These are phyloP conservation scores for Paramormyrops hopkinsi DNA, from an alignment of 2,797 vertebrate species.

Conservation along the genomic window DNA sequence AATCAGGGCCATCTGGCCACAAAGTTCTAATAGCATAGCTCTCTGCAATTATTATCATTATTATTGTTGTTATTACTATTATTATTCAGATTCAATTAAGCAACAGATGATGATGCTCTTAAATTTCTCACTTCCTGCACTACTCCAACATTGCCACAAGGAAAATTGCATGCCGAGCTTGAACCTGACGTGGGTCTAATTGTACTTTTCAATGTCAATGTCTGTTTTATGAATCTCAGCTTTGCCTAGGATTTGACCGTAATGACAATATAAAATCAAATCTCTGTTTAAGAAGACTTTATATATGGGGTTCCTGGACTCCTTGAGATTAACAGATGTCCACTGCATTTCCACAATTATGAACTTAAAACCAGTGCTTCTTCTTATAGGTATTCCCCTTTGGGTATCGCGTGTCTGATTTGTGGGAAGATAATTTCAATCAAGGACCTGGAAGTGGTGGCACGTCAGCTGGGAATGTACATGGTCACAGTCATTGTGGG, in stretches of 20 bases:
- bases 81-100: background rate
- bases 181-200: background rate
- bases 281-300: background rate
- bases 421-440: conserved; percentile 98
- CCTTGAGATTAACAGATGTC: background rate
- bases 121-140: background rate
- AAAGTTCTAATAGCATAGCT: background rate
- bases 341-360: background rate
- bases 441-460: conserved; percentile 88
- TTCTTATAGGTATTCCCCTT: conserved; percentile 82
- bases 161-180: background rate
- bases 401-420: conserved; percentile 94
- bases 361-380: background rate
- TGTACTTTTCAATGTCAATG: background rate
- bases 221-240: background rate
- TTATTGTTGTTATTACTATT: background rate
- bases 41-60: background rate
- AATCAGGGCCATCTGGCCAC: background rate
- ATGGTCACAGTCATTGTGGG: conserved; percentile 96
- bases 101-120: background rate
- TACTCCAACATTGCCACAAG: background rate
- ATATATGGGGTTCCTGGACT: background rate
- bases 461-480: conserved; percentile 94
- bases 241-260: background rate
- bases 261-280: background rate